Base-by-base conservation (phyloP, 2,797 vertebrate species). In the Onychomys torridus region DNA sequence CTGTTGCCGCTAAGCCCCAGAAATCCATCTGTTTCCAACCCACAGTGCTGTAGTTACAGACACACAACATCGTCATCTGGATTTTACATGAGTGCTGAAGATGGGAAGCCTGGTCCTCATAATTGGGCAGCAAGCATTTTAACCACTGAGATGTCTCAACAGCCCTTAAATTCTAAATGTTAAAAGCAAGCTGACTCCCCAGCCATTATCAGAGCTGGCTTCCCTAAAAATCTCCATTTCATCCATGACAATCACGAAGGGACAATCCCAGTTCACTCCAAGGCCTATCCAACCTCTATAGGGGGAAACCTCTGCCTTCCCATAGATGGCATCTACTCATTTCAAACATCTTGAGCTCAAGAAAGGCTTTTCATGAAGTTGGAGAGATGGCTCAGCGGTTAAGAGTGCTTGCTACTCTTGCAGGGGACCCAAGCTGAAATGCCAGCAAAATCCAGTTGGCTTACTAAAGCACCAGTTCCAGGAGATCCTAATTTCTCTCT, bases 101-200 rank as follows among this genome's bases (percentile, higher is more conserved):
- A 88, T 43, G 52, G 52, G n/a, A 19, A 88, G 0, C 17, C 52
- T 21, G n/a, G n/a, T 43, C n/a, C n/a, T 59, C 85, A 59, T 59
- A 11, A 17, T 19, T 40, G 14, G 52, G n/a, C 21, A 43, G 27
- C n/a, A 73, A 57, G 52, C n/a, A 43, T 16, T 57, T 88, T 88
- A 87, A 29, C 67, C 16, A 88, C 25, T 11, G n/a, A 67, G 43
- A 40, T 71, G 55, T 37, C 25, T 57, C n/a, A 3, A 40, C 67
- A 32, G 49, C 2, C 46, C 43, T 90, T 78, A 6, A 93, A 89
- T 94, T n/a, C 29, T 49, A 78, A 78, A 96, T 82, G 71, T 69
- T 94, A 11, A 57, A 77, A 46, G 71, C 40, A 46, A 92, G n/a
- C 17, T 43, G 5, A 84, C 57, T 85, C 89, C 93, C 84, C 67